These are phyloP conservation scores for Melanotus villosus DNA, from an alignment of 2,888 invertebrate species.

Conservation along the genomic window DNA sequence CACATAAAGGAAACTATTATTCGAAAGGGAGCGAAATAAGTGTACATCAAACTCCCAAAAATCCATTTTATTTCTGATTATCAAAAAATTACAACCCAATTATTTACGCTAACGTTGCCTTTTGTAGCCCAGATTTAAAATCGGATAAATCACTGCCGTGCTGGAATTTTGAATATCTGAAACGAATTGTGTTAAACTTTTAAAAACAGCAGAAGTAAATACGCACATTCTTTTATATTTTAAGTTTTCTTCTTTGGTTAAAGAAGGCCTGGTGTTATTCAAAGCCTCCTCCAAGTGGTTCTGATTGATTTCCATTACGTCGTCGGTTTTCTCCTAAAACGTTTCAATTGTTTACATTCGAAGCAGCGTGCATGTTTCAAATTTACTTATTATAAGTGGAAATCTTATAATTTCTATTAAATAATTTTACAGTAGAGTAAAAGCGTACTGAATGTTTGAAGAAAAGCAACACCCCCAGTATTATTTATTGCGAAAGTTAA, in stretches of 20 bases:
- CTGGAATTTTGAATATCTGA: constrained; percentile 66
- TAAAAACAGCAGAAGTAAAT: constrained; percentile 52
- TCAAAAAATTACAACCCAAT: neutral
- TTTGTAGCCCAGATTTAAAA: constrained; percentile 58
- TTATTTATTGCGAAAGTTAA: constrained; percentile 34
- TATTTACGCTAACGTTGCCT: constrained; percentile 62
- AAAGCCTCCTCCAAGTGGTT: constrained; percentile 78
- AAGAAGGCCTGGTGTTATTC: constrained; percentile 82
- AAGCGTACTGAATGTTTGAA: constrained; percentile 13
- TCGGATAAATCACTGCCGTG: constrained; percentile 56
- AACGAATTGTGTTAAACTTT: constrained; percentile 62
- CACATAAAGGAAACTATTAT: constrained; percentile 46
- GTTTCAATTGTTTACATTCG: neutral
- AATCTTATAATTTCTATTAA: constrained; percentile 14
- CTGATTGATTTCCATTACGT: constrained; percentile 68
- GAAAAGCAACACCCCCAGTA: constrained; percentile 15
- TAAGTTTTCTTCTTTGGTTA: constrained; percentile 77
- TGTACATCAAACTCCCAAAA: neutral
- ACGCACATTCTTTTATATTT: constrained; percentile 87
- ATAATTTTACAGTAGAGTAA: neutral
- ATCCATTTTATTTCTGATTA: constrained; percentile 6
- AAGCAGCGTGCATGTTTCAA: neutral
- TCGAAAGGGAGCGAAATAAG: neutral
- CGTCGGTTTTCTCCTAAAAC: constrained; percentile 29
- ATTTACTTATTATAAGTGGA: constrained; percentile 13